phyloP scores from a whole-genome alignment of 2,888 invertebrate genomes.

The Lissocephala sabroskyi region DNA sequence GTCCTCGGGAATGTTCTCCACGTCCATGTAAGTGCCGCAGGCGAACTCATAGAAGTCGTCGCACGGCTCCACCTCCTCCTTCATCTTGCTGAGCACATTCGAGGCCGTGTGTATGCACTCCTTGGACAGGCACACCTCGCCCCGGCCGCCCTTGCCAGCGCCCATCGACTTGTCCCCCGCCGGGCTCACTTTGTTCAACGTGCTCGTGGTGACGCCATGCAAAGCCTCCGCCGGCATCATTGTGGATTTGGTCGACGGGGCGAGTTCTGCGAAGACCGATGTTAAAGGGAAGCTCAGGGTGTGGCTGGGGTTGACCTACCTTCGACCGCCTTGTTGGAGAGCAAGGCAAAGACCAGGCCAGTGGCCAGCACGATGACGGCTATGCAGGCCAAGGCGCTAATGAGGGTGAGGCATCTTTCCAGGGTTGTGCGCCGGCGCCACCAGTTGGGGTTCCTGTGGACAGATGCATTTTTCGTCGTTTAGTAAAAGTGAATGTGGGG shows the following conservation, averaged over 20 bases:
- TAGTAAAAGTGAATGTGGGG: too few relatives aligned
- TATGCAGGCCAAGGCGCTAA: slow-evolving; percentile 76
- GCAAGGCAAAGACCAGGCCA: slow-evolving; percentile 76
- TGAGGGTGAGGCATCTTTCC: slow-evolving; percentile 79
- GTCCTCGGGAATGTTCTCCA: slow-evolving; percentile 82
- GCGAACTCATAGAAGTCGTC: slow-evolving; percentile 85
- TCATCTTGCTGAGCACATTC: slow-evolving; percentile 79
- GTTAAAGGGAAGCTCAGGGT: too few relatives aligned
- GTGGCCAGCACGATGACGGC: slow-evolving; percentile 78
- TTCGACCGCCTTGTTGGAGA: slow-evolving; percentile 55
- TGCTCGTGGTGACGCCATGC: slow-evolving; percentile 41
- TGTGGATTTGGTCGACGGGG: neutral
- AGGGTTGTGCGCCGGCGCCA: slow-evolving; percentile 84
- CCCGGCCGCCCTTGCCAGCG: slow-evolving; percentile 37
- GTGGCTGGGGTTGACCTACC: slow-evolving; percentile 40
- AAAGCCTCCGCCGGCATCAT: slow-evolving; percentile 52
- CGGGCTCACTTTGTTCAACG: slow-evolving; percentile 39
- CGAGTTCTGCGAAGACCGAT: neutral
- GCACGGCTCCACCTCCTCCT: slow-evolving; percentile 79
- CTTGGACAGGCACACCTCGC: slow-evolving; percentile 78
- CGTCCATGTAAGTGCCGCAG: slow-evolving; percentile 81
- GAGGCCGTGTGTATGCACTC: slow-evolving; percentile 87
- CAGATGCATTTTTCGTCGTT: neutral
- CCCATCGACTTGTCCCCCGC: slow-evolving; percentile 51
- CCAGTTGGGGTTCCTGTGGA: slow-evolving; percentile 84